These are phyloP conservation scores for Cybosia mesomella DNA, from an alignment of 2,888 invertebrate species.

Conservation along the genomic window DNA sequence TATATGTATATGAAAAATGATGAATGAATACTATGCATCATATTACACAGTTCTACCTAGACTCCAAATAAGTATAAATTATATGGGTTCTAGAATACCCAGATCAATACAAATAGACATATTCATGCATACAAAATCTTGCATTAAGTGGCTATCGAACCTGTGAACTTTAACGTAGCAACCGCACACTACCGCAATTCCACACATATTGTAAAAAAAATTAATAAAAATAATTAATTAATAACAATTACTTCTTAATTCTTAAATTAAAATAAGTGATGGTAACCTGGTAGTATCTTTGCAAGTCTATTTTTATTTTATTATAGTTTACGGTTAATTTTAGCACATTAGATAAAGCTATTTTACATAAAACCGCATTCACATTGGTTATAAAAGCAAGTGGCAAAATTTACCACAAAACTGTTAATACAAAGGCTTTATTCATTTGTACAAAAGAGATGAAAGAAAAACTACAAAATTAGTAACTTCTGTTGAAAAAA, in stretches of 20 bases:
- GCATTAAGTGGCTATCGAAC: too few relatives aligned
- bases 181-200: too few relatives aligned
- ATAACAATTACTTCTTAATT: too few relatives aligned
- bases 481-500: background rate
- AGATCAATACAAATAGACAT: background rate
- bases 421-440: background rate
- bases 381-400: background rate
- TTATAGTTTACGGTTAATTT: background rate
- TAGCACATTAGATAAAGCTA: background rate
- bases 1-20: too few relatives aligned
- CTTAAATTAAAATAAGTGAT: too few relatives aligned
- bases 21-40: too few relatives aligned
- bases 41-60: too few relatives aligned
- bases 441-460: background rate
- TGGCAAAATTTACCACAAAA: background rate
- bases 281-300: background rate
- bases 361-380: background rate
- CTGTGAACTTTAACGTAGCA: too few relatives aligned
- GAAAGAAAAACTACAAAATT: background rate
- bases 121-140: background rate
- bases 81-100: background rate
- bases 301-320: background rate
- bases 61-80: too few relatives aligned
- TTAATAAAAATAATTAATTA: background rate
- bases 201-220: too few relatives aligned